phyloP scores from a whole-genome alignment of 2,888 invertebrate genomes.

The Endotricha flammealis region DNA sequence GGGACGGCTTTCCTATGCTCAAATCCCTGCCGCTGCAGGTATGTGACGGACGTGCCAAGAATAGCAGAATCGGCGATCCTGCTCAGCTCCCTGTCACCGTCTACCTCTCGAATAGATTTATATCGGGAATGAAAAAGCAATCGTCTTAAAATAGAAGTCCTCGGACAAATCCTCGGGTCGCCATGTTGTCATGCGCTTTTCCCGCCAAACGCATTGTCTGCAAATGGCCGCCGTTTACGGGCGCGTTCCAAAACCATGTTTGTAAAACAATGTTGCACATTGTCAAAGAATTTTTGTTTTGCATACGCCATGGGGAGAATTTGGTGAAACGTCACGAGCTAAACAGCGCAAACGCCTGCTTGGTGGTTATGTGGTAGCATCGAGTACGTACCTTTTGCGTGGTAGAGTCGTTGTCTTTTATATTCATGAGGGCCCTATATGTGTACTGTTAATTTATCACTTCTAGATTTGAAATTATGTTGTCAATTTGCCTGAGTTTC shows the following conservation, averaged over 20 bases:
- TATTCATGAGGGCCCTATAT: not conserved
- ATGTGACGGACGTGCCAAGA: constrained; percentile 2
- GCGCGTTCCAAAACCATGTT: constrained; percentile 47
- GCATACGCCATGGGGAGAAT: constrained; percentile 34
- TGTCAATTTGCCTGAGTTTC: too few species aligned
- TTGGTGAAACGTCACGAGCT: constrained; percentile 1
- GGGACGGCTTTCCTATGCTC: not conserved
- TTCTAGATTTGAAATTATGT: too few species aligned
- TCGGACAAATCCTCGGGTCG: constrained; percentile 10
- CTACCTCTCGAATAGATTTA: constrained; percentile 4
- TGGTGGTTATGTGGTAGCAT: too few species aligned
- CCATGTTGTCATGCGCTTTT: constrained; percentile 35
- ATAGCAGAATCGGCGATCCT: constrained; percentile 7
- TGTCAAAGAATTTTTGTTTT: constrained; percentile 44
- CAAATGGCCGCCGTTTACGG: constrained; percentile 63
- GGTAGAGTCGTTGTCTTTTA: not conserved
- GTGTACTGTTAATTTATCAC: too few species aligned
- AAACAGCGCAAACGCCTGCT: not conserved
- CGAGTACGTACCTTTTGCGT: too few species aligned
- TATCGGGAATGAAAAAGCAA: constrained; percentile 11
- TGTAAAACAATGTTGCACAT: constrained; percentile 42
- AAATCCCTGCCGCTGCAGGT: not conserved
- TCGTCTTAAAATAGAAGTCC: constrained; percentile 8
- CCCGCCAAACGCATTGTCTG: constrained; percentile 65
- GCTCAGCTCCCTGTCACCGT: constrained; percentile 5